phyloP scores from a whole-genome alignment of 2,888 invertebrate species.

The Phortica magna region DNA sequence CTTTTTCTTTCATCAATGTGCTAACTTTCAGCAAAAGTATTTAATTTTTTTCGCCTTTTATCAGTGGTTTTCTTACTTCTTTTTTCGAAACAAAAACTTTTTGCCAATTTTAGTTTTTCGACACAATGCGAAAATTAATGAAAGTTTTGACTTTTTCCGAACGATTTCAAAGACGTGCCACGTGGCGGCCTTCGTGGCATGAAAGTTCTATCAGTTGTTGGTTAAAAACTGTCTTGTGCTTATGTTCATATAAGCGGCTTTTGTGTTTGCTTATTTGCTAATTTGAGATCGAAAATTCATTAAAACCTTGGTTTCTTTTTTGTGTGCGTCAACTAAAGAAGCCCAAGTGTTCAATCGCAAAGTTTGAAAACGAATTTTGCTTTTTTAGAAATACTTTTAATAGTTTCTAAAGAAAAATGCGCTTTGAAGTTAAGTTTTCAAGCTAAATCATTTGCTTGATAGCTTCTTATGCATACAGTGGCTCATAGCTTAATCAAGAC shows the following conservation, averaged over 20 bases:
- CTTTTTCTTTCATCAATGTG: conserved; percentile 53
- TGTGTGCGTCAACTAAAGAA: not conserved
- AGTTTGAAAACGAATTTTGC: no score
- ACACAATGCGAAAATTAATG: conserved; percentile 59
- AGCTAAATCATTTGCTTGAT: no score
- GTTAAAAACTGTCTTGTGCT: not conserved
- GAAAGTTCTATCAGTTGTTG: not conserved
- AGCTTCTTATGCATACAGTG: no score
- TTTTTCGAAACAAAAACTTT: conserved; percentile 8
- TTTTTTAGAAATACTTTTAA: no score
- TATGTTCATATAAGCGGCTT: not conserved
- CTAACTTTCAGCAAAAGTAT: conserved; percentile 46
- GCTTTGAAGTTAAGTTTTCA: no score
- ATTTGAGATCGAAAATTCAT: conserved; percentile 19
- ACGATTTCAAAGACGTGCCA: not conserved
- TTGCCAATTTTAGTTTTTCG: conserved; percentile 24
- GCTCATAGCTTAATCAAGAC: no score
- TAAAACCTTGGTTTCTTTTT: not conserved
- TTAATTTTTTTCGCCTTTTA: conserved; percentile 31
- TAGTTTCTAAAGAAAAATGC: no score
- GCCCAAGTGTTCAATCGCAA: no score
- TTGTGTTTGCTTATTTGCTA: not conserved
- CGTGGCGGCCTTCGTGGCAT: not conserved
- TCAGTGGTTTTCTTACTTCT: not conserved
- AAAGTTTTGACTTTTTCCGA: conserved; percentile 38